phyloP scores from a whole-genome alignment of 2,797 vertebrate species.

The Prionace glauca region DNA sequence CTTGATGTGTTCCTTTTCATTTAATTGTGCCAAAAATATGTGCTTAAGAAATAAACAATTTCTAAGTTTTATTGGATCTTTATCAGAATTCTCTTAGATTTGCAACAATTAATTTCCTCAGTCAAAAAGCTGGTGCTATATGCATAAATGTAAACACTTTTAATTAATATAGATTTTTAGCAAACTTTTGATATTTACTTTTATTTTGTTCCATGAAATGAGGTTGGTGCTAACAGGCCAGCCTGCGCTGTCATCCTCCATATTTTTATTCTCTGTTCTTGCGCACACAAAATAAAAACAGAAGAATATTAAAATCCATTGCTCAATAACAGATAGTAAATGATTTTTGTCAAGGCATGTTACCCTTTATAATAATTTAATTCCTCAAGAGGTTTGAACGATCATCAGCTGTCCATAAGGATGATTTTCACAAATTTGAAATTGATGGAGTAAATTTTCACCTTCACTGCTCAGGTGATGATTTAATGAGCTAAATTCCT shows the following conservation, averaged over 20 bases:
- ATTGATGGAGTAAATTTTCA: not conserved
- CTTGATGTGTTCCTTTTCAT: not conserved
- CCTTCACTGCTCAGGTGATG: not conserved
- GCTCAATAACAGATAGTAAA: not conserved
- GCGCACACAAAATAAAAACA: not conserved
- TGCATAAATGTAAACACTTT: not conserved
- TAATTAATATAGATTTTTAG: not conserved
- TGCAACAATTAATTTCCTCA: not conserved
- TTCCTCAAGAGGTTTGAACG: not conserved
- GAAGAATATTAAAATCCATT: not conserved
- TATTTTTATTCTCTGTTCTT: not conserved
- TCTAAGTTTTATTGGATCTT: not conserved
- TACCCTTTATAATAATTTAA: not conserved
- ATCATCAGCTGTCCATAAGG: not conserved
- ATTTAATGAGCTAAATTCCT: not conserved
- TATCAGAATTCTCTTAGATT: not conserved
- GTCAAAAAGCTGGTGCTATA: not conserved
- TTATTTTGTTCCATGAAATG: not conserved
- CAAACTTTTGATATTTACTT: not conserved
- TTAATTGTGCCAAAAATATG: not conserved
- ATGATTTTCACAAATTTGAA: not conserved
- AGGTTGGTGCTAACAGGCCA: not conserved
- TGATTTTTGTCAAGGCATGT: not conserved
- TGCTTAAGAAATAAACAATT: not conserved
- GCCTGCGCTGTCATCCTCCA: not conserved